phyloP scores from a whole-genome alignment of 2,113 vertebrate genomes.

The Rutilus rutilus region DNA sequence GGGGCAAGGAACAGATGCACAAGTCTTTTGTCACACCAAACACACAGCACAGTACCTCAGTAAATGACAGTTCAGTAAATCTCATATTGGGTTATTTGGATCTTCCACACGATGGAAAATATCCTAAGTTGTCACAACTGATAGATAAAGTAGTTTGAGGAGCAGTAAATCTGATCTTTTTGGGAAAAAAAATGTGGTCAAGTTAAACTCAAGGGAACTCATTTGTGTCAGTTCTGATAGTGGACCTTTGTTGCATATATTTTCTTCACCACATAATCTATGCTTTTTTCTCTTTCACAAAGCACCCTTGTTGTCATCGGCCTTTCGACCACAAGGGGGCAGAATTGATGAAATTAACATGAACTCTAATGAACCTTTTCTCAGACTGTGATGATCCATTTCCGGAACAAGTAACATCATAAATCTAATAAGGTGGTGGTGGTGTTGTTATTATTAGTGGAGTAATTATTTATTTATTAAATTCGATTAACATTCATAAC shows the following conservation, averaged over 20 bases:
- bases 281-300: not conserved
- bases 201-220: not conserved
- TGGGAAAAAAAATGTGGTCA: not conserved
- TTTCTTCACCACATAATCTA: not conserved
- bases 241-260: not conserved
- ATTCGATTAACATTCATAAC: too few species aligned
- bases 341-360: not conserved
- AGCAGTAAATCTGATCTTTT: not conserved
- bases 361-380: not conserved
- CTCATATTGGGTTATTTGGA: not conserved
- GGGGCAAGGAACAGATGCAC: constrained; percentile 13
- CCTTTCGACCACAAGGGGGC: constrained; percentile 34
- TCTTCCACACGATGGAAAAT: not conserved
- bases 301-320: constrained; percentile 5
- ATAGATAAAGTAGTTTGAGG: not conserved
- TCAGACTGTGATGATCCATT: not conserved
- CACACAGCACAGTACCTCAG: not conserved
- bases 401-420: not conserved
- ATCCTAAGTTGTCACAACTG: not conserved
- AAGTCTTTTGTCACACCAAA: constrained; percentile 5
- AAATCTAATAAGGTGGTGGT: not conserved
- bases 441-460: not conserved
- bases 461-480: not conserved
- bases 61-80: constrained; percentile 7
- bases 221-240: not conserved